Conservation (phyloP, 2,113 vertebrate species). For the Istiophorus platypterus region DNA sequence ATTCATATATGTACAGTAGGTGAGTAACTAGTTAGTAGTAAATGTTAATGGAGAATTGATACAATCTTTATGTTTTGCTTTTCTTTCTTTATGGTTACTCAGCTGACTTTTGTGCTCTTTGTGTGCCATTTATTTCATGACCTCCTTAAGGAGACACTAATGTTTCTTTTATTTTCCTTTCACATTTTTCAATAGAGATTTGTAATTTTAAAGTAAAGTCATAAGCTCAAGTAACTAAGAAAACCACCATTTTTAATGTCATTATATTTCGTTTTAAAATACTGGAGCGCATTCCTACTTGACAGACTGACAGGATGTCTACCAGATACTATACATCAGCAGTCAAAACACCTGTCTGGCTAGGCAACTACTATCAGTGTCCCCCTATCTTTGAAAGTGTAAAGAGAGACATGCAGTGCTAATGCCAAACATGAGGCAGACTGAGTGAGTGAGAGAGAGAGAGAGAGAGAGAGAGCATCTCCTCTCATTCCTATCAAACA, state of each 20-base stretch:
- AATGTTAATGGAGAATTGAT: constrained; percentile 44
- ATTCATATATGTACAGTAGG: constrained; percentile 1
- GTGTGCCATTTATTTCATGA: not conserved
- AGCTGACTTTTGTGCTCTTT: constrained; percentile 15
- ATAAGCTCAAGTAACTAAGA: not conserved
- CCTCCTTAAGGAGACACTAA: constrained; percentile 15
- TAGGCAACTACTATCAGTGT: constrained; percentile 11
- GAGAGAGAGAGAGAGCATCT: not conserved
- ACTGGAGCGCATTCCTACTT: not conserved
- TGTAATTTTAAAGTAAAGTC: not conserved
- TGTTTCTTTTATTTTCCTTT: not conserved
- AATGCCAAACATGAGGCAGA: not conserved
- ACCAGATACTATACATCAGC: constrained; percentile 31
- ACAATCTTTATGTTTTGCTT: constrained; percentile 44
- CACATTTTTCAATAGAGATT: not conserved
- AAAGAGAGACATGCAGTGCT: not conserved
- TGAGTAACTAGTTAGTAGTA: constrained; percentile 49
- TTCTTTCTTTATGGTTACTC: constrained; percentile 38
- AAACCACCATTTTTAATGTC: constrained; percentile 6
- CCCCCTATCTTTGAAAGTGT: not conserved
- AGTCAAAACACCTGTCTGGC: constrained; percentile 7
- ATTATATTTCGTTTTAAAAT: not conserved
- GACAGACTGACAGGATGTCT: constrained; percentile 41
- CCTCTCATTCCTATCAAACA: constrained; percentile 21
- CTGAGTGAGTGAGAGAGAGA: not conserved